Evolutionary conservation across 2,113 vertebrate genomes (phyloP).

Genomic region (Cepphus grylle): DNA sequence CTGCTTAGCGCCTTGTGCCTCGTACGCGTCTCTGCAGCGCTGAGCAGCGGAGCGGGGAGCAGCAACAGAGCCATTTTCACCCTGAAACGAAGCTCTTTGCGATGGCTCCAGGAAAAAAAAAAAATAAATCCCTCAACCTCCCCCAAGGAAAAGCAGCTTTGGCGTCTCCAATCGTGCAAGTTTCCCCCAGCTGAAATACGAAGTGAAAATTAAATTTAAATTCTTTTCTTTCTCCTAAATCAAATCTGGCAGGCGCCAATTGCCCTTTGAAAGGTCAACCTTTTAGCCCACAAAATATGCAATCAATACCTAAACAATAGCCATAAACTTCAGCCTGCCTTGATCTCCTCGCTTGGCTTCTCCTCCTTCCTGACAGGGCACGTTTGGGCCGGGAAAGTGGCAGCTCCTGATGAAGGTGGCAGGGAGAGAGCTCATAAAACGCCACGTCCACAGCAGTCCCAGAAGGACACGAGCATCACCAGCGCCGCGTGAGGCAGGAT

Average conservation of each 20-base stretch:
- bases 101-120: not conserved
- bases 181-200: not conserved
- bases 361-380: not conserved
- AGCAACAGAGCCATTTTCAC: not conserved
- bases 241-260: not conserved
- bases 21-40: not conserved
- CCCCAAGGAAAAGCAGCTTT: not conserved
- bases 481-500: not conserved
- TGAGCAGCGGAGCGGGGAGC: not conserved
- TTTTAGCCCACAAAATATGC: not conserved
- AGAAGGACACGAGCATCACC: not conserved
- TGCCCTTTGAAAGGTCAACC: slow-evolving; percentile 16
- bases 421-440: not conserved
- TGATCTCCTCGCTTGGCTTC: not conserved
- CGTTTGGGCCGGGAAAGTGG: not conserved
- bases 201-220: slow-evolving; percentile 29
- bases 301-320: not conserved
- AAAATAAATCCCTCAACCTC: not conserved
- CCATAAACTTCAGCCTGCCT: not conserved
- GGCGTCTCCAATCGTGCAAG: not conserved
- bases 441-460: rapidly evolving
- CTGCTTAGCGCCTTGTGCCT: not conserved
- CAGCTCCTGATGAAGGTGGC: not conserved
- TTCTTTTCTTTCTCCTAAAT: slow-evolving; percentile 24
- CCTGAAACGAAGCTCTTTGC: not conserved